Conservation (phyloP, 2,888 invertebrate species). For the Neoaliturus tenellus region DNA sequence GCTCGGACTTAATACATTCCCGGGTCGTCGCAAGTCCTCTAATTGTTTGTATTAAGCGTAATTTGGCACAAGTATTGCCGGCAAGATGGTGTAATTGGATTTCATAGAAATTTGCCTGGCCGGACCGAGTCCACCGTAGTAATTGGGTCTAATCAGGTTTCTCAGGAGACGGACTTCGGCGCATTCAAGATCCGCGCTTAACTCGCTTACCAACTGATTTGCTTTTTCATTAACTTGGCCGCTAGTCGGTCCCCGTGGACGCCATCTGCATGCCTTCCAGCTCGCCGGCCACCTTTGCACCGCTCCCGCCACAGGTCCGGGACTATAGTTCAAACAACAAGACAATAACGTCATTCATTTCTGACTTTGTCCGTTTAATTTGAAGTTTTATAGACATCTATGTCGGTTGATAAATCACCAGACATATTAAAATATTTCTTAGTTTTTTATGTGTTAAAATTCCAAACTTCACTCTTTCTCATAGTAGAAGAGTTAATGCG, state of each 20-base stretch:
- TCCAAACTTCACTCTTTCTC: too few relatives aligned
- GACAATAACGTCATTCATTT: too few relatives aligned
- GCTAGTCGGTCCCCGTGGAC: not conserved
- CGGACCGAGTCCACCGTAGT: constrained; percentile 27
- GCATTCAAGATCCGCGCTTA: constrained; percentile 50
- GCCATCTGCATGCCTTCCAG: not conserved
- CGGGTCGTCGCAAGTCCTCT: constrained; percentile 20
- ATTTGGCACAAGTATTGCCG: constrained; percentile 52
- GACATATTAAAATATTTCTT: too few relatives aligned
- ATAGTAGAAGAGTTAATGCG: too few relatives aligned
- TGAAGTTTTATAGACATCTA: too few relatives aligned
- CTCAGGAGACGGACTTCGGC: constrained; percentile 50
- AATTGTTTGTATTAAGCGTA: constrained; percentile 53
- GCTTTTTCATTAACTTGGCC: constrained; percentile 47
- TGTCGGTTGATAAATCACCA: too few relatives aligned
- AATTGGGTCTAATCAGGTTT: constrained; percentile 52
- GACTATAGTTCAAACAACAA: too few relatives aligned
- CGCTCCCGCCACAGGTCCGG: too few relatives aligned
- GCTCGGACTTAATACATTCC: constrained; percentile 38
- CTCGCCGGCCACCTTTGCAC: too few relatives aligned
- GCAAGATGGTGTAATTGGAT: constrained; percentile 53
- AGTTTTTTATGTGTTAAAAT: too few relatives aligned
- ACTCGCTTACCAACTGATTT: constrained; percentile 53
- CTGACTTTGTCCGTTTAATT: too few relatives aligned
- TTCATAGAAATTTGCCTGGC: constrained; percentile 48